These are phyloP conservation scores for Lepidothrix coronata DNA, from an alignment of 2,113 vertebrate species.

Conservation along the genomic window DNA sequence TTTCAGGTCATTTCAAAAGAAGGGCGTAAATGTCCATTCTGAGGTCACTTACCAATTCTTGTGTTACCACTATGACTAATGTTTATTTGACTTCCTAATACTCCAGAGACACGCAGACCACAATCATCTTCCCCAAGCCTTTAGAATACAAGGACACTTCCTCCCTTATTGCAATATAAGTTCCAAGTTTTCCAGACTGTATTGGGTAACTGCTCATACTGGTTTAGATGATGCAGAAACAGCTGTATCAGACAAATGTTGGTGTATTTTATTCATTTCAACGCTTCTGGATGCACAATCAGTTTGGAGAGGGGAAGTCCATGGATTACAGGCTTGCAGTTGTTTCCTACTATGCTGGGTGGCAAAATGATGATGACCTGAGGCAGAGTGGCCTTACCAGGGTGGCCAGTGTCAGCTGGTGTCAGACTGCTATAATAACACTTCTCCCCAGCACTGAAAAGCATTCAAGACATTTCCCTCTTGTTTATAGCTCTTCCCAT, in stretches of 20 bases:
- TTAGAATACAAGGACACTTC: not conserved
- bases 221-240: not conserved
- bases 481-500: conserved; percentile 71
- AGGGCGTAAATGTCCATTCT: not conserved
- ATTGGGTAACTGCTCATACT: not conserved
- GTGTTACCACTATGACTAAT: not conserved
- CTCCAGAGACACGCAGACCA: not conserved
- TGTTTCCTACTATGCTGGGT: not conserved
- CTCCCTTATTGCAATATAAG: not conserved
- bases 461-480: conserved; percentile 41
- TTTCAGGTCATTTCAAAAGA: not conserved
- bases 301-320: not conserved
- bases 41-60: not conserved
- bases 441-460: conserved; percentile 27
- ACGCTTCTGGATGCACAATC: not conserved
- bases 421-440: conserved; percentile 50
- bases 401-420: conserved; percentile 41
- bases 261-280: not conserved
- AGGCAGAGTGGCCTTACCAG: conserved; percentile 2
- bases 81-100: not conserved
- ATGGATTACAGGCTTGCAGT: not conserved
- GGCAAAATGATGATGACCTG: conserved; percentile 26
- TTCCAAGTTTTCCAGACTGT: not conserved
- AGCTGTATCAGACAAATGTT: not conserved
- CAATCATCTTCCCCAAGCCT: not conserved